Evolutionary conservation across 2,113 vertebrate species (phyloP).

Genomic region (Tonatia bakeri): DNA sequence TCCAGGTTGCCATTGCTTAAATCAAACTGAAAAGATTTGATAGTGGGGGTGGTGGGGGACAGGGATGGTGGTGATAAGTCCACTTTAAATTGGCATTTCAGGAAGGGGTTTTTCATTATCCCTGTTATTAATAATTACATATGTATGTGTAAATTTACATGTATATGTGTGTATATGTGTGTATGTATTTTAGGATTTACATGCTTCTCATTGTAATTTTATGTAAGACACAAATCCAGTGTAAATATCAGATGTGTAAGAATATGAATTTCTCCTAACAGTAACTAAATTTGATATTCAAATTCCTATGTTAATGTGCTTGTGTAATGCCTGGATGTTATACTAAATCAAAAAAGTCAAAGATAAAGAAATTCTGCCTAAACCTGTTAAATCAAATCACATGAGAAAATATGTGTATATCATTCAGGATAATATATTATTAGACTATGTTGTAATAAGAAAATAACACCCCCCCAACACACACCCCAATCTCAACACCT

Average conservation of each 20-base stretch:
- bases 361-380: background rate
- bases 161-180: background rate
- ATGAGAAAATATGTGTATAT: background rate
- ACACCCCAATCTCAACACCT: background rate
- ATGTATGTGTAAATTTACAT: background rate
- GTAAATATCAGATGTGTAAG: constrained; percentile 5
- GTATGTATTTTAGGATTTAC: background rate
- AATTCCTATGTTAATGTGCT: background rate
- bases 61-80: background rate
- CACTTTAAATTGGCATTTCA: background rate
- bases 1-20: background rate
- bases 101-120: background rate
- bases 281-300: constrained; percentile 43
- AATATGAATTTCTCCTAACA: background rate
- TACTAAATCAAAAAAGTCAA: constrained; percentile 13
- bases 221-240: constrained; percentile 22
- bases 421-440: background rate
- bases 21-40: background rate
- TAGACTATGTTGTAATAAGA: background rate
- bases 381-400: constrained; percentile 6
- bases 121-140: background rate
- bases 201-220: background rate
- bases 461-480: background rate
- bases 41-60: fast-evolving
- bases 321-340: background rate